Evolutionary conservation across 2,113 vertebrate genomes (phyloP).

Genomic region (Etheostoma spectabile): DNA sequence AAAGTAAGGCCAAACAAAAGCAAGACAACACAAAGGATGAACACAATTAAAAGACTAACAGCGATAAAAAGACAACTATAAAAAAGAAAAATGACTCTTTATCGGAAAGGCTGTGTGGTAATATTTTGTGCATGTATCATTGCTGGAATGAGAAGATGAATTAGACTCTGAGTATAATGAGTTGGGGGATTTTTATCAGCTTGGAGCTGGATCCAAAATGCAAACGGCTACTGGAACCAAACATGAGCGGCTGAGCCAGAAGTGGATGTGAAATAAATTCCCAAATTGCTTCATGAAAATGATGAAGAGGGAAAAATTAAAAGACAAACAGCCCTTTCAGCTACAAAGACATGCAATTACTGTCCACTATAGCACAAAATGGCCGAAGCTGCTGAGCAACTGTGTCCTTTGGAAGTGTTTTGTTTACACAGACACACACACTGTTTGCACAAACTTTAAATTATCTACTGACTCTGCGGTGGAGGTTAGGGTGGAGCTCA

Average conservation of each 20-base stretch:
- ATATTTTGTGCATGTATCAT: not conserved
- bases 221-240: not conserved
- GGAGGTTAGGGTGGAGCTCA: slow-evolving; percentile 43
- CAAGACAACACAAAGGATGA: too few relatives aligned
- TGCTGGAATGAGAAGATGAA: not conserved
- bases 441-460: slow-evolving; percentile 44
- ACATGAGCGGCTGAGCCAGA: not conserved
- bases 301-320: not conserved
- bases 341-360: not conserved
- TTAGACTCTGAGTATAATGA: not conserved
- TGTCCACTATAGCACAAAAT: not conserved
- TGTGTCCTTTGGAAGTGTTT: not conserved
- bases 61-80: too few relatives aligned
- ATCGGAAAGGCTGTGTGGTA: not conserved
- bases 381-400: not conserved
- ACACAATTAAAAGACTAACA: too few relatives aligned
- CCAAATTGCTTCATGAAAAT: not conserved
- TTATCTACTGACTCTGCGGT: not conserved
- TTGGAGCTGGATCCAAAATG: not conserved
- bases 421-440: not conserved
- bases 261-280: not conserved
- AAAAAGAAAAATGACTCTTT: too few relatives aligned
- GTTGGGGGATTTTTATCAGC: not conserved
- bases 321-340: not conserved
- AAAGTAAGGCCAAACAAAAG: too few relatives aligned